A percentile compares a stretch with the other conserved stretches of the same genome.
Conservation (phyloP, 2,113 vertebrate genomes). For the Nymphicus hollandicus region DNA sequence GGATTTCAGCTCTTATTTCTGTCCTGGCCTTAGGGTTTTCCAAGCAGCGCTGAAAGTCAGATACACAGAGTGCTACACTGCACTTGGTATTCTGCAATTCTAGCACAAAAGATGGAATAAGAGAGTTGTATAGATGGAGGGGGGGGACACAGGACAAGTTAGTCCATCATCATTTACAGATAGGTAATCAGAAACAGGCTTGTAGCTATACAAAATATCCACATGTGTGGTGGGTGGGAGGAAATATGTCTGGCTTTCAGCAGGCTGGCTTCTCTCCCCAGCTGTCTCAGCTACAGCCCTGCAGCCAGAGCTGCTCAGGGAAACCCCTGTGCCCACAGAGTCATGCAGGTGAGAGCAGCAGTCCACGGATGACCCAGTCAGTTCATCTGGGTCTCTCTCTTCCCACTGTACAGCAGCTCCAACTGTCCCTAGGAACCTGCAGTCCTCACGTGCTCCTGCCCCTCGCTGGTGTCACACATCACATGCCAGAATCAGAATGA, state of each 20-base stretch:
- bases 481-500: neutral
- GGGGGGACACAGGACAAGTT: neutral
- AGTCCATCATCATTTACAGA: neutral
- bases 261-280: neutral
- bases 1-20: constrained; percentile 66
- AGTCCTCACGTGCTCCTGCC: neutral
- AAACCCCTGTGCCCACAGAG: neutral
- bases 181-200: neutral
- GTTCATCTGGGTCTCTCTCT: neutral
- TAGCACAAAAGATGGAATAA: neutral
- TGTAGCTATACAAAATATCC: neutral
- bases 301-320: neutral
- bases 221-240: fast-evolving
- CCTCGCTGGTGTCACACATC: neutral
- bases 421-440: neutral
- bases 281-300: neutral
- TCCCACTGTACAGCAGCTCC: neutral
- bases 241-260: neutral
- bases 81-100: neutral
- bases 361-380: fast-evolving
- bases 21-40: constrained; percentile 62
- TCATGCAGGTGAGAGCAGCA: neutral
- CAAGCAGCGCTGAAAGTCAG: neutral
- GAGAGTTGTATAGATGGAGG: neutral
- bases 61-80: neutral